These are phyloP conservation scores for Euborellia annulipes DNA, from an alignment of 1,140 invertebrate species.

Conservation along the genomic window DNA sequence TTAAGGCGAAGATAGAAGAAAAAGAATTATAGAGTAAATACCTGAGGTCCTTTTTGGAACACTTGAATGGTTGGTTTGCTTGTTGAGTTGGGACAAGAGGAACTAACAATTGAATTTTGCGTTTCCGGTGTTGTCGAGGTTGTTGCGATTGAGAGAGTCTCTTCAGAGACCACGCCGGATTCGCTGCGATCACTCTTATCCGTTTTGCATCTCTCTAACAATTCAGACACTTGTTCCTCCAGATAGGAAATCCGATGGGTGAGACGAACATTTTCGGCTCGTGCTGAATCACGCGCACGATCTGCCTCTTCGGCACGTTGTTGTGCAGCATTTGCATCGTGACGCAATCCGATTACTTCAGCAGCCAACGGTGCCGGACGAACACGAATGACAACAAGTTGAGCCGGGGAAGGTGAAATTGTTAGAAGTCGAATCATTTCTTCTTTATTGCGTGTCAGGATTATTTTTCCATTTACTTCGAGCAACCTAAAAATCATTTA, in stretches of 20 bases:
- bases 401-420: slow-evolving; percentile 20
- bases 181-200: slow-evolving; percentile 14
- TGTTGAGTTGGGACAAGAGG: slow-evolving; percentile 4
- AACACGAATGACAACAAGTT: slow-evolving; percentile 40
- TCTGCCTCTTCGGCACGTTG: slow-evolving; percentile 42
- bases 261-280: slow-evolving; percentile 63
- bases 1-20: no score
- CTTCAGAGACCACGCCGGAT: slow-evolving; percentile 24
- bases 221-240: slow-evolving; percentile 67
- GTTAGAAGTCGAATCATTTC: slow-evolving; percentile 48
- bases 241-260: slow-evolving; percentile 77
- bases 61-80: slow-evolving; percentile 37
- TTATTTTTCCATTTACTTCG: slow-evolving; percentile 67
- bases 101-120: neutral
- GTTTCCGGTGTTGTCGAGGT: slow-evolving; percentile 29
- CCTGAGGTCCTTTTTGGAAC: slow-evolving; percentile 41
- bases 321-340: slow-evolving; percentile 35
- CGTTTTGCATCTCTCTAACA: slow-evolving; percentile 26
- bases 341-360: slow-evolving; percentile 25
- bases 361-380: slow-evolving; percentile 9
- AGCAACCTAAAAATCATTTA: no score
- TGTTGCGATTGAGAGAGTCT: slow-evolving; percentile 40
- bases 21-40: no score
- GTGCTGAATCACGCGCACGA: slow-evolving; percentile 39
- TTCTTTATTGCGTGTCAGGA: slow-evolving; percentile 48